These are phyloP conservation scores for Tokudaia muenninki DNA, from an alignment of 2,797 vertebrate genomes.

Conservation along the genomic window DNA sequence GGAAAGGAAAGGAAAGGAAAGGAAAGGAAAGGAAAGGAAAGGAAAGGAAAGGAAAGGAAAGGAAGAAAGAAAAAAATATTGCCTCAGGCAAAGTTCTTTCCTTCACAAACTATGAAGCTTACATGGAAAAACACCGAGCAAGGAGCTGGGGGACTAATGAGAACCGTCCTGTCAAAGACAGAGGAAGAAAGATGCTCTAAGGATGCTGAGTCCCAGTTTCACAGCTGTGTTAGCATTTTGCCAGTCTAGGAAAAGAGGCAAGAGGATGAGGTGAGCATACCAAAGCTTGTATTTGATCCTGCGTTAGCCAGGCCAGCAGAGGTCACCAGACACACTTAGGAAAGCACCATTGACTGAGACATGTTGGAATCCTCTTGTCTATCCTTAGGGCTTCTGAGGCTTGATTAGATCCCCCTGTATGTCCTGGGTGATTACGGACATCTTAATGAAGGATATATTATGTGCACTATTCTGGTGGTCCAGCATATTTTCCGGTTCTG, in stretches of 20 bases:
- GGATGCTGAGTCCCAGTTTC: background rate
- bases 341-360: conserved; percentile 1
- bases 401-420: background rate
- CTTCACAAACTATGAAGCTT: conserved; percentile 15
- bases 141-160: background rate
- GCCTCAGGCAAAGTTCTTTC: background rate
- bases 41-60: background rate
- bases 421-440: background rate
- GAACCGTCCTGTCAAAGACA: background rate
- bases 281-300: background rate
- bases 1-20: background rate
- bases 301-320: conserved; percentile 66
- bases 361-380: background rate
- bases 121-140: background rate
- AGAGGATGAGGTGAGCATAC: background rate
- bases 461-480: background rate
- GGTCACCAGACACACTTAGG: conserved; percentile 72
- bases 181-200: background rate
- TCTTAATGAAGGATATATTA: background rate
- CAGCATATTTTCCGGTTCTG: background rate
- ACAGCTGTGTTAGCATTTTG: background rate
- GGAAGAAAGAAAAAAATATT: background rate
- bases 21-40: fast-evolving
- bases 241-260: background rate
- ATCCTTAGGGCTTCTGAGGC: background rate